These are phyloP conservation scores for Poecilia gillii DNA, from an alignment of 2,797 vertebrate species.

Conservation along the genomic window DNA sequence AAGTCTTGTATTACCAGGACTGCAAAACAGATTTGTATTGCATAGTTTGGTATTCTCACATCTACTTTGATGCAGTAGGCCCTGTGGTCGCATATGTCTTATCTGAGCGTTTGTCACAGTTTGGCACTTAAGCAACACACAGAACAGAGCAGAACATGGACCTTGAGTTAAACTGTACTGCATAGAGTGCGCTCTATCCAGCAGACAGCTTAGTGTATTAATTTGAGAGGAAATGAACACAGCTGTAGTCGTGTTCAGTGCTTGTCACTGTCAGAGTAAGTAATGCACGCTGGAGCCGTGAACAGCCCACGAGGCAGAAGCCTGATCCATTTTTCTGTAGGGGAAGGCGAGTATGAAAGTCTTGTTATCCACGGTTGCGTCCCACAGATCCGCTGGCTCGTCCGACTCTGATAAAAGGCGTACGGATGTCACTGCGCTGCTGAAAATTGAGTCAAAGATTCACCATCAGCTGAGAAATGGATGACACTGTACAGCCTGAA, in stretches of 20 bases:
- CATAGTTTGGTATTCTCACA: too few species aligned
- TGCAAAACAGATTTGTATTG: not conserved
- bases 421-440: not conserved
- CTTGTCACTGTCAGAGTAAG: slow-evolving; percentile 64
- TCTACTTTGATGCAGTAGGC: not conserved
- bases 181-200: slow-evolving; percentile 12
- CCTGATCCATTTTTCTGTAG: slow-evolving; percentile 59
- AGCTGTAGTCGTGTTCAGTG: slow-evolving; percentile 58
- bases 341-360: slow-evolving; percentile 53
- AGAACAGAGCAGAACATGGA: slow-evolving; percentile 6
- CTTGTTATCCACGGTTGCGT: slow-evolving; percentile 62
- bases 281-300: slow-evolving; percentile 47
- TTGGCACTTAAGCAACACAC: slow-evolving; percentile 27
- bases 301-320: slow-evolving; percentile 61
- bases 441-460: not conserved
- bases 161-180: slow-evolving; percentile 17
- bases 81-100: slow-evolving; percentile 30
- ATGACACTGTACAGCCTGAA: slow-evolving; percentile 18
- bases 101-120: slow-evolving; percentile 35
- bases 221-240: slow-evolving; percentile 66
- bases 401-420: slow-evolving; percentile 22
- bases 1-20: not conserved
- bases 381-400: slow-evolving; percentile 33
- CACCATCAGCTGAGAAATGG: slow-evolving; percentile 21
- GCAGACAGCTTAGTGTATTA: slow-evolving; percentile 47